These are phyloP conservation scores for Drosophila kikkawai DNA, from an alignment of 1,140 invertebrate species.

Conservation along the genomic window DNA sequence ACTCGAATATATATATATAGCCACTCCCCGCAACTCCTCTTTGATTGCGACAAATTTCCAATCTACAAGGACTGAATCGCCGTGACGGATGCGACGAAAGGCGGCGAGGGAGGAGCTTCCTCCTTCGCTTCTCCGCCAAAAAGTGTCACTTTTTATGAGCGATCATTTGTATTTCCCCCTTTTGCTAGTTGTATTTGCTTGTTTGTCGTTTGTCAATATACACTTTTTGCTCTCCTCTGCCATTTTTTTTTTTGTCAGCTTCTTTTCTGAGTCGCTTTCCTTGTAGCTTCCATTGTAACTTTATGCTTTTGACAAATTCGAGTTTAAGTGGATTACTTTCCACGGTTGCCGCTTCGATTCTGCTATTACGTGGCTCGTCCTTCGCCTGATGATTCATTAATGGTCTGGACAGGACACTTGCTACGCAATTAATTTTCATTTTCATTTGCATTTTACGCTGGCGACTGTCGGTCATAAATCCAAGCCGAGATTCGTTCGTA, in stretches of 20 bases:
- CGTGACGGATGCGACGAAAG: constrained; percentile 75
- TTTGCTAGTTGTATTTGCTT: constrained; percentile 60
- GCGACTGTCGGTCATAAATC: constrained; percentile 42
- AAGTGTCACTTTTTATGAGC: constrained; percentile 81
- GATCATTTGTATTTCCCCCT: constrained; percentile 73
- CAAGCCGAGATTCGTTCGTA: constrained; percentile 24
- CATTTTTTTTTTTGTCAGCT: constrained; percentile 12
- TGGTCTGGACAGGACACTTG: constrained; percentile 42
- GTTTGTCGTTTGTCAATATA: constrained; percentile 62
- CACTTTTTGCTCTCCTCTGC: constrained; percentile 31
- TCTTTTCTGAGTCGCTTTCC: constrained; percentile 15
- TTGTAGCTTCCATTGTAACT: constrained; percentile 56
- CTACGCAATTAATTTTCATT: constrained; percentile 70
- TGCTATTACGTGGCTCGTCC: constrained; percentile 27
- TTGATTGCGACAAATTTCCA: constrained; percentile 81
- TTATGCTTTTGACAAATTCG: constrained; percentile 78
- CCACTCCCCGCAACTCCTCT: constrained; percentile 37
- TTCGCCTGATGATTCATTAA: constrained; percentile 72
- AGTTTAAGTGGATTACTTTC: constrained; percentile 81
- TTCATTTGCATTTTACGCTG: constrained; percentile 39
- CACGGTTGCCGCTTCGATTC: constrained; percentile 42
- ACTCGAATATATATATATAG: constrained; percentile 8
- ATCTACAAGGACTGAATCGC: constrained; percentile 61
- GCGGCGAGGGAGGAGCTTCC: constrained; percentile 4
- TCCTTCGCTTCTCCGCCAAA: constrained; percentile 46